A percentile compares a stretch with the other conserved stretches of the same genome.
Evolutionary conservation across 1,140 invertebrate genomes (phyloP).

Genomic region (Pemphigus obesinymphae): DNA sequence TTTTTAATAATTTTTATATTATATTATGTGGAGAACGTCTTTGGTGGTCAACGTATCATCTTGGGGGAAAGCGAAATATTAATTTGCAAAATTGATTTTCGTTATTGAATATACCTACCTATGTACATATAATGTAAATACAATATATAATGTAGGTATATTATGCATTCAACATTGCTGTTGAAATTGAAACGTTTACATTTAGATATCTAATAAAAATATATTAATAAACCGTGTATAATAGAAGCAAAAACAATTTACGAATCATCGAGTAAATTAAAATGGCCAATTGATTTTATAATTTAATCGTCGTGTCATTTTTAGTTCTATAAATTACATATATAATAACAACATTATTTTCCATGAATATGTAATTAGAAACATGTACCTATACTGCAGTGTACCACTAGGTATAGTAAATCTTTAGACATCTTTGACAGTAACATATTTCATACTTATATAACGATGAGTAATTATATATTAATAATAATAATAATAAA

Average conservation of each 20-base stretch:
- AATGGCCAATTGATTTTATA: conserved; percentile 3
- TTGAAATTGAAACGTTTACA: neutral
- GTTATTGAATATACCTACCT: neutral
- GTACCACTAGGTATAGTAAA: neutral
- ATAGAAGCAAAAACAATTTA: neutral
- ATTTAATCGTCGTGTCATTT: neutral
- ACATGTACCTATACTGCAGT: neutral
- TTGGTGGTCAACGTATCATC: neutral
- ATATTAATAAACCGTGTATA: neutral
- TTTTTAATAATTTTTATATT: neutral
- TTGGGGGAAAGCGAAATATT: neutral
- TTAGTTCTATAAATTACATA: neutral
- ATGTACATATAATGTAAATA: neutral
- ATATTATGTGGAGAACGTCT: neutral
- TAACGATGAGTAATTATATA: neutral
- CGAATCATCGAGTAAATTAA: neutral
- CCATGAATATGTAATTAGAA: conserved; percentile 14
- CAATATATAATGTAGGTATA: too few relatives aligned
- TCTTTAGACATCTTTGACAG: neutral
- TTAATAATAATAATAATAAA: neutral
- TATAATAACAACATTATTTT: conserved; percentile 14
- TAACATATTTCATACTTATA: neutral
- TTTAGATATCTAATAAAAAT: neutral
- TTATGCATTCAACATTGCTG: too few relatives aligned
- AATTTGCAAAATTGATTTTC: neutral